Conservation (phyloP, 2,113 vertebrate species). For the Picathartes gymnocephalus region DNA sequence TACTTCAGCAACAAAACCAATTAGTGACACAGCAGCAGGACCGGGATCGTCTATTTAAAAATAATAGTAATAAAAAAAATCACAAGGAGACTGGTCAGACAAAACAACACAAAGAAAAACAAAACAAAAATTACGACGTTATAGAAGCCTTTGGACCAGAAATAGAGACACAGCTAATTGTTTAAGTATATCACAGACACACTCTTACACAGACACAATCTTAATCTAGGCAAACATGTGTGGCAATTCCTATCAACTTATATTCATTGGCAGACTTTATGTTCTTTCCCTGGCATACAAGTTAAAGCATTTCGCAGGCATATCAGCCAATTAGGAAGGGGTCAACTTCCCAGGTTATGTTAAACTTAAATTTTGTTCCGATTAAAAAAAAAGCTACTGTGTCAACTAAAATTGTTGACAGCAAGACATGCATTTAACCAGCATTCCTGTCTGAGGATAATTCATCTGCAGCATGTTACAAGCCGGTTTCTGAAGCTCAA, state of each 20-base stretch:
- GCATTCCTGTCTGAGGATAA: background rate
- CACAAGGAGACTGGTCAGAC: background rate
- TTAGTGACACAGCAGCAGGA: background rate
- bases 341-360: slow-evolving; percentile 30
- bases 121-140: background rate
- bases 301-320: background rate
- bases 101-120: background rate
- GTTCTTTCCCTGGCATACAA: background rate
- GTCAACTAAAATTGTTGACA: background rate
- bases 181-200: background rate
- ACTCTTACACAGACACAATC: background rate
- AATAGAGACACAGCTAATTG: background rate
- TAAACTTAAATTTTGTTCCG: slow-evolving; percentile 23
- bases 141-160: background rate
- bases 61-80: background rate
- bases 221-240: background rate
- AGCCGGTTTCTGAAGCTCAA: background rate
- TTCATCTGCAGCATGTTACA: background rate
- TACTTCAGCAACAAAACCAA: slow-evolving; percentile 16
- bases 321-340: slow-evolving; percentile 22
- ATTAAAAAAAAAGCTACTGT: background rate
- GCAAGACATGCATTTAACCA: background rate
- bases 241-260: background rate
- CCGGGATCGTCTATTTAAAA: background rate
- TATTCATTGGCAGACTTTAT: background rate